Evolutionary conservation across 2,888 invertebrate genomes (phyloP).

Genomic region (Oscheius onirici): DNA sequence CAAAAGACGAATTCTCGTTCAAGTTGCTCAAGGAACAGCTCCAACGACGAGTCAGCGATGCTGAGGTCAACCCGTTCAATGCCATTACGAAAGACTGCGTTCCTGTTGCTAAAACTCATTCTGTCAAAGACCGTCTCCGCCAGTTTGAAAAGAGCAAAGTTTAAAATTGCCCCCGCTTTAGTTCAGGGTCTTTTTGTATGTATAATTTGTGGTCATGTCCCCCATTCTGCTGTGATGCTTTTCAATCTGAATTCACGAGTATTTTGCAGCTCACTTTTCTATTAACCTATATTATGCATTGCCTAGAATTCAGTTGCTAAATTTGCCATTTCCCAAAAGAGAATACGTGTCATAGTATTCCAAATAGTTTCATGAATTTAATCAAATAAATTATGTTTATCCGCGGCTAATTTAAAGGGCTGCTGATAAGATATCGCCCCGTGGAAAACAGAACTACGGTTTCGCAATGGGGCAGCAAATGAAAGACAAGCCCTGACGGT

Average conservation of each 20-base stretch:
- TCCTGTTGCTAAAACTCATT: slow-evolving; percentile 40
- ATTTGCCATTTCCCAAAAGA: slow-evolving; percentile 18
- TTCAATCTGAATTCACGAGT: slow-evolving; percentile 1
- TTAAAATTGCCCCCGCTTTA: not conserved
- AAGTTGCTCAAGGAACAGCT: slow-evolving; percentile 36
- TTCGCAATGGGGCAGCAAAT: no score
- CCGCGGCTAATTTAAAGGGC: no score
- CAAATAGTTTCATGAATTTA: not conserved
- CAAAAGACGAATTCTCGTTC: slow-evolving; percentile 46
- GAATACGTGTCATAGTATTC: slow-evolving; percentile 32
- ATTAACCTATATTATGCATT: not conserved
- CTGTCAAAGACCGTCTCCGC: slow-evolving; percentile 45
- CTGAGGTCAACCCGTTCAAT: slow-evolving; percentile 2
- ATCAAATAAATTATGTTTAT: no score
- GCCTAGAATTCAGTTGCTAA: slow-evolving; percentile 7
- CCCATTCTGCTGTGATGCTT: slow-evolving; percentile 16
- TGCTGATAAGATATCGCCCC: no score
- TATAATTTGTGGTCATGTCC: slow-evolving; percentile 24
- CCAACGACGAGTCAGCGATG: slow-evolving; percentile 43
- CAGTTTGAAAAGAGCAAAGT: slow-evolving; percentile 38
- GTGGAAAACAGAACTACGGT: no score
- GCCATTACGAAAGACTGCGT: slow-evolving; percentile 15
- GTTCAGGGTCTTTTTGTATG: slow-evolving; percentile 11
- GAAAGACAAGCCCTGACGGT: no score
- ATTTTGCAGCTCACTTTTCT: slow-evolving; percentile 11